These are phyloP conservation scores for Blomia tropicalis DNA, from an alignment of 2,888 invertebrate genomes.

Conservation along the genomic window DNA sequence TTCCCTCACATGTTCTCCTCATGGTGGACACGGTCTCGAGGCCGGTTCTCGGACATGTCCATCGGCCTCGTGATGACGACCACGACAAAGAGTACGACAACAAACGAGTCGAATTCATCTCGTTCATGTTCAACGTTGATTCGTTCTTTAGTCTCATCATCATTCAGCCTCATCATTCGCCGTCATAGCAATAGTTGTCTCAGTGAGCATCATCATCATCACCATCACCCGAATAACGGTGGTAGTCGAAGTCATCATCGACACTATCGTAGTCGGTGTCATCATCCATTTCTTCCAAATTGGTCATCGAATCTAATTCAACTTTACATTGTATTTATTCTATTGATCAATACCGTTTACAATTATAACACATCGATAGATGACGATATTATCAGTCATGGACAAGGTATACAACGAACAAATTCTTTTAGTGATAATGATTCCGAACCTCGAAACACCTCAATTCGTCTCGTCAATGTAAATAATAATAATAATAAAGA, in stretches of 20 bases:
- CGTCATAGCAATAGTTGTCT: no score
- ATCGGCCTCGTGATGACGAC: no score
- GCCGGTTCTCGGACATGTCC: not conserved
- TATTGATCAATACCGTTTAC: not conserved
- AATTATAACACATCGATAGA: not conserved
- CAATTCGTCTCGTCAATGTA: not conserved
- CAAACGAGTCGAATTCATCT: no score
- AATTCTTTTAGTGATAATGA: not conserved
- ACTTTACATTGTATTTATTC: not conserved
- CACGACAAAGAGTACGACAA: no score
- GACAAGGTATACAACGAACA: not conserved
- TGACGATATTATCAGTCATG: not conserved
- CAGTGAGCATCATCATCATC: constrained; percentile 5
- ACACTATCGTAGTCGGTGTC: constrained; percentile 13
- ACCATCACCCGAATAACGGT: not conserved
- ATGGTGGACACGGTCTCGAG: not conserved
- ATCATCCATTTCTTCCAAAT: constrained; percentile 8
- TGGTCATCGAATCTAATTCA: not conserved
- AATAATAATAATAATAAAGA: not conserved
- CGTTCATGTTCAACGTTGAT: no score
- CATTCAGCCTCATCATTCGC: no score
- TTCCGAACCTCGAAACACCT: not conserved
- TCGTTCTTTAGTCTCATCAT: no score
- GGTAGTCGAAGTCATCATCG: not conserved
- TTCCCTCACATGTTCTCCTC: not conserved